Conservation (phyloP, 2,888 invertebrate genomes). For the Meloe dianella region DNA sequence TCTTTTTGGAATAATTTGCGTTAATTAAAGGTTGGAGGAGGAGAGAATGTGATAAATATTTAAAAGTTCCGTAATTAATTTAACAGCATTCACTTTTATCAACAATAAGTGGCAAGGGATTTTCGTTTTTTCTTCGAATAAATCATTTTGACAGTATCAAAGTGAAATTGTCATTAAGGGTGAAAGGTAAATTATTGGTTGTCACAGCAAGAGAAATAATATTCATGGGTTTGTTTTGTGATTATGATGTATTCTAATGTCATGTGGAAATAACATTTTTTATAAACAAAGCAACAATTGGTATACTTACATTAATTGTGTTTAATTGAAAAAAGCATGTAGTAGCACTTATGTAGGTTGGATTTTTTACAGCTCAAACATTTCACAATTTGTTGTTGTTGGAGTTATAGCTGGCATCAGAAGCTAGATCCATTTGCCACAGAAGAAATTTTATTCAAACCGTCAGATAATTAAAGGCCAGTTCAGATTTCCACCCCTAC, state of each 20-base stretch:
- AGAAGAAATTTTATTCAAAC: no score
- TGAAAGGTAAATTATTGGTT: neutral
- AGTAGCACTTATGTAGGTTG: no score
- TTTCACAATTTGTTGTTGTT: no score
- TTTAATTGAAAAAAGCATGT: neutral
- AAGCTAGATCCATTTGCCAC: no score
- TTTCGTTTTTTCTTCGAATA: neutral
- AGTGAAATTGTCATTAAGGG: neutral
- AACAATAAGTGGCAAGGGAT: neutral
- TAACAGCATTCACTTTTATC: no score
- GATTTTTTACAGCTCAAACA: no score
- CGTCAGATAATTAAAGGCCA: no score
- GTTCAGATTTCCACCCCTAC: no score
- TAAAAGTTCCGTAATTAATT: neutral
- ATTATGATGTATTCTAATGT: neutral
- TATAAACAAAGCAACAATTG: neutral
- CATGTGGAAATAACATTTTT: neutral
- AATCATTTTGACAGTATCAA: constrained; percentile 3
- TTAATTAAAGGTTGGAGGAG: neutral
- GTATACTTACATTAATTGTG: neutral
- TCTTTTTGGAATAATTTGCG: neutral
- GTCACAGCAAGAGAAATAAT: neutral
- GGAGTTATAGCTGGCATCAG: no score
- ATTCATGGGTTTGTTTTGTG: neutral
- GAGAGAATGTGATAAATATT: neutral